Conservation (phyloP, 2,113 vertebrate genomes). For the Cavia porcellus region DNA sequence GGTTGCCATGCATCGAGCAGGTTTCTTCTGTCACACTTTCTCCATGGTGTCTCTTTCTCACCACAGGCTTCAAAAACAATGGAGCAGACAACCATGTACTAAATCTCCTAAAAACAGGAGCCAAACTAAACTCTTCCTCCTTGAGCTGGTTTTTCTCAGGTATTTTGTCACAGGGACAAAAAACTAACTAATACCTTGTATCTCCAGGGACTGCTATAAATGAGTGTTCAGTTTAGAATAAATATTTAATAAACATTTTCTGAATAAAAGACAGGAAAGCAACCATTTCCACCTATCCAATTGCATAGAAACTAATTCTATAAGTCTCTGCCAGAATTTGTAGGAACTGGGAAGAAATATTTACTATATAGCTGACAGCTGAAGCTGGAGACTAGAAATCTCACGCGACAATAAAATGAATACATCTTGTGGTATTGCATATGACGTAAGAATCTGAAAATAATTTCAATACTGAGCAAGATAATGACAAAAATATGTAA, state of each 20-base stretch:
- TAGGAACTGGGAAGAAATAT: neutral
- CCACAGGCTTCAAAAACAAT: neutral
- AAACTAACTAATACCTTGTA: neutral
- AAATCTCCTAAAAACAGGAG: neutral
- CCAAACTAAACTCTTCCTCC: neutral
- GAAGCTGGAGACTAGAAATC: neutral
- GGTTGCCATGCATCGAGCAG: neutral
- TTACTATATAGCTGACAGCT: neutral
- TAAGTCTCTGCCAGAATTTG: neutral
- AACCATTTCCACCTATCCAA: neutral
- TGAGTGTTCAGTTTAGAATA: neutral
- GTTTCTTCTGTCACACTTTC: neutral
- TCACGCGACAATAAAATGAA: neutral
- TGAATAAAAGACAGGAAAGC: neutral
- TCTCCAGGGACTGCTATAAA: neutral
- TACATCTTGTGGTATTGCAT: neutral
- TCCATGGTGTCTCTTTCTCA: neutral
- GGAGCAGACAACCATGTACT: neutral
- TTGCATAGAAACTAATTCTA: neutral
- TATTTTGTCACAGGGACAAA: neutral
- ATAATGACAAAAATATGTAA: neutral
- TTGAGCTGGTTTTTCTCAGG: neutral
- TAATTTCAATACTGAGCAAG: neutral
- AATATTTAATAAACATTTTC: neutral
- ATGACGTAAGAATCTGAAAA: conserved; percentile 14